A percentile compares a stretch with the other conserved stretches of the same genome.
phyloP scores from a whole-genome alignment of 2,888 invertebrate species.

The Kryphioiulus occultus region DNA sequence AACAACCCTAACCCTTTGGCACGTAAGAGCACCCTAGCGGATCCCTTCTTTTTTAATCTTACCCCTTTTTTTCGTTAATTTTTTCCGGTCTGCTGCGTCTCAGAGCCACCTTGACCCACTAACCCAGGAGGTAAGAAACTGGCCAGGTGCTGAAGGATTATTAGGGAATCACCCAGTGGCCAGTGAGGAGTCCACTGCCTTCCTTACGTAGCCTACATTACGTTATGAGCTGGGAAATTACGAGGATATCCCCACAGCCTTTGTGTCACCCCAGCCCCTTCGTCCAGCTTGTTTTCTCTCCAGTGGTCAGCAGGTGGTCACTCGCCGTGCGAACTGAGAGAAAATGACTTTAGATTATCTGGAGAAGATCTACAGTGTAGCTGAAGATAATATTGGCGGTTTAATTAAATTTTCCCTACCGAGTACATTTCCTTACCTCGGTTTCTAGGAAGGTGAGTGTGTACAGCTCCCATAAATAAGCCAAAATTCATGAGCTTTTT shows the following conservation, averaged over 20 bases:
- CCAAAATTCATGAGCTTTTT: background rate
- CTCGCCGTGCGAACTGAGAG: background rate
- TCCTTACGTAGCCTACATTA: background rate
- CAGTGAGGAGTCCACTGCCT: conserved; percentile 4
- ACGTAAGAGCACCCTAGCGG: conserved; percentile 23
- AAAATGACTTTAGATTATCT: background rate
- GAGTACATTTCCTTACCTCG: background rate
- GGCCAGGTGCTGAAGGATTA: conserved; percentile 5
- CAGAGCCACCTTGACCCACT: background rate
- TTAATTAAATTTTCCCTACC: background rate
- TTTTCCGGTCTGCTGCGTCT: background rate
- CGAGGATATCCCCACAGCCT: conserved; percentile 17
- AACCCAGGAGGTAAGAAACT: conserved; percentile 23
- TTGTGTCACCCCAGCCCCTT: background rate
- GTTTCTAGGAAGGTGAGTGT: background rate
- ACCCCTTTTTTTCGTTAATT: background rate
- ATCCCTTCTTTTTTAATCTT: background rate
- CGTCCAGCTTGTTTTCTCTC: conserved; percentile 7
- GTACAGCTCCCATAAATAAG: background rate
- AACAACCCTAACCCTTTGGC: background rate
- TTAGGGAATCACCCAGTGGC: conserved; percentile 15
- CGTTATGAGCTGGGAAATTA: background rate
- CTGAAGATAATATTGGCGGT: background rate
- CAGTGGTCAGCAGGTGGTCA: conserved; percentile 21
- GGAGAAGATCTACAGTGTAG: no score